Conservation (phyloP, 2,113 vertebrate species). For the Meles meles region DNA sequence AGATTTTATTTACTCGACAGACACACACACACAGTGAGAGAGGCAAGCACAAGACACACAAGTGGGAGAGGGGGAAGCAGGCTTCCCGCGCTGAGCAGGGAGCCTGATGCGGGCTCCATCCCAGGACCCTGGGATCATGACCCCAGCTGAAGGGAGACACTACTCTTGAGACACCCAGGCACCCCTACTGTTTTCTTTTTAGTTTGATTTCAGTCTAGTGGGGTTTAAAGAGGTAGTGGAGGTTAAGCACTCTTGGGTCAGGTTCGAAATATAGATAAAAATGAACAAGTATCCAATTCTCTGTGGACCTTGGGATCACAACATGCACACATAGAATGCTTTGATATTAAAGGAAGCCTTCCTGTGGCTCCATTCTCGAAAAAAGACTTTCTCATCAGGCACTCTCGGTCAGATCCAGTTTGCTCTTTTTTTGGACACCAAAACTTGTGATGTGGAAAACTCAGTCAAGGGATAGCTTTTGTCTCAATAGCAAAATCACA, state of each 20-base stretch:
- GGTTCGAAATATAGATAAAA: neutral
- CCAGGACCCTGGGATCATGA: too few species aligned
- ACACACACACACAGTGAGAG: too few species aligned
- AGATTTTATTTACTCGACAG: too few species aligned
- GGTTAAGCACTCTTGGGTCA: neutral
- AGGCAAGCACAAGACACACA: too few species aligned
- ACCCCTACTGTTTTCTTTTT: neutral
- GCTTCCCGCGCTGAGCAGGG: too few species aligned
- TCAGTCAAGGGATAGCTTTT: too few species aligned
- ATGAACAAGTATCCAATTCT: neutral
- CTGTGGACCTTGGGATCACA: neutral
- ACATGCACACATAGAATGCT: neutral
- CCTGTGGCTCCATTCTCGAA: neutral
- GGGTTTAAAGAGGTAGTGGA: neutral
- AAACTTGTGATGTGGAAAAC: neutral
- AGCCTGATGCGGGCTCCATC: too few species aligned
- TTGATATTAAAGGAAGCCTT: neutral
- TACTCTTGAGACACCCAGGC: too few species aligned
- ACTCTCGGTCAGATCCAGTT: neutral
- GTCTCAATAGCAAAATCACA: neutral
- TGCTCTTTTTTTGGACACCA: neutral
- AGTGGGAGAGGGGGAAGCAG: too few species aligned
- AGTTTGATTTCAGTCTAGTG: neutral
- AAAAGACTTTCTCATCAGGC: neutral
- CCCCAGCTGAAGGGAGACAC: too few species aligned